Evolutionary conservation across 2,113 vertebrate genomes (phyloP), one percentile per base, ranked within the genome.

Genomic region (Eonycteris spelaea): DNA sequence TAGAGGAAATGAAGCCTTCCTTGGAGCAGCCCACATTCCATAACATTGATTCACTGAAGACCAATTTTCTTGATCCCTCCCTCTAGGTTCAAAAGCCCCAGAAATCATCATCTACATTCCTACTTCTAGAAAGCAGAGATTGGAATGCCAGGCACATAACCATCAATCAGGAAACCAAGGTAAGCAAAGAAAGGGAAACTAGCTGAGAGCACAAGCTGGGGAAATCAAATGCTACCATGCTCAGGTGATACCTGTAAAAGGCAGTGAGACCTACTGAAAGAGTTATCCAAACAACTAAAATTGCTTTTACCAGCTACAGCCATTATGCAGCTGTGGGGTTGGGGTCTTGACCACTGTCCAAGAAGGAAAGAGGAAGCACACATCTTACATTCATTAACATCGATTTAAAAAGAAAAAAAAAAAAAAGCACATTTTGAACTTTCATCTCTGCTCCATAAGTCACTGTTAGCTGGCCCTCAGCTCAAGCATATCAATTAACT

Each of bases 121-220:
- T 85, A 45, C 93, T 87, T 94, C 83, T 85, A 94, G 95, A 96
- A 96, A 92, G 84, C 90, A 90, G 28, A 95, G 88, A 94, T 26
- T 90, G 78, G 71, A 94, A 95, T 89, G 68, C 91, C 18, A 2
- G 63, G 79, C 86, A 97, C 40, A 90, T 77, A 92, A 88, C 21
- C 68, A 95, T 78, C 59, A 57, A 95, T 91, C 95, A 96, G 40
- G 70, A 95, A 95, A 75, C 68, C 79, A 96, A 94, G 73, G 82
- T 88, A 90, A 95, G 83, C 63, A 97, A 75, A 94, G 91, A 91
- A 95, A 93, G 82, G 65, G 75, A 26, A 94, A 73, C 6, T 59
- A 93, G 74, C 84, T 92, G 82, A 97, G 91, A 96, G 95, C 61
- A 90, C n/a, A 96, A 82, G 71, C 75, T 86, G n/a, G 5, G 74